Percentiles rank a stretch among this genome's conserved stretches.
Conservation (phyloP, 2,797 vertebrate species). For the Phaenicophaeus curvirostris region DNA sequence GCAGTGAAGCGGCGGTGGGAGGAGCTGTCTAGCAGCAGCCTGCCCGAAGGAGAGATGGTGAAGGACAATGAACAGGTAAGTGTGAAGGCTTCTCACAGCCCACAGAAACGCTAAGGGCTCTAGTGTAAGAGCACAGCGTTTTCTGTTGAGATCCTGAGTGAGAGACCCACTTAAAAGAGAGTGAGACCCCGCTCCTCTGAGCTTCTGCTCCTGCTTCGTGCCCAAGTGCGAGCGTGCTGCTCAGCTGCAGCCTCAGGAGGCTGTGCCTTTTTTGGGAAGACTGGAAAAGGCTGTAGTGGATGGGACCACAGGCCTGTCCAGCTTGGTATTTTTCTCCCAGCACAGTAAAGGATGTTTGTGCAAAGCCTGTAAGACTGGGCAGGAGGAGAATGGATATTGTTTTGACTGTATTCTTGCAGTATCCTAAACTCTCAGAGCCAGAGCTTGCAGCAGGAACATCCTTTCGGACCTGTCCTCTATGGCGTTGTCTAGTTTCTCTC, state of each 20-base stretch:
- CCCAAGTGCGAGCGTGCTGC: background rate
- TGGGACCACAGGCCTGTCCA: background rate
- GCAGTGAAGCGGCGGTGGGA: conserved; percentile 81
- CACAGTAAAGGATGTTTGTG: background rate
- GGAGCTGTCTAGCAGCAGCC: conserved; percentile 62
- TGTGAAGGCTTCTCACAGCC: background rate
- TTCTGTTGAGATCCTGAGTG: background rate
- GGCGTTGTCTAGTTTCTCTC: background rate
- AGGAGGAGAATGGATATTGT: background rate
- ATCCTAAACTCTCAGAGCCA: background rate
- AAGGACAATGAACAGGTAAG: conserved; percentile 92
- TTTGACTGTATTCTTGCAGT: background rate
- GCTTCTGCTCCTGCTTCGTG: background rate
- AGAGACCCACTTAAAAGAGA: background rate
- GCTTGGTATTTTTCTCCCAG: background rate
- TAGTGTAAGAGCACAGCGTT: background rate
- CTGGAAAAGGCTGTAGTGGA: background rate
- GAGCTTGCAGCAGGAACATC: background rate
- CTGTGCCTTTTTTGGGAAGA: background rate
- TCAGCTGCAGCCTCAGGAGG: background rate
- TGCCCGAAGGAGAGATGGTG: conserved; percentile 74
- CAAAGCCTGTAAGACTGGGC: background rate
- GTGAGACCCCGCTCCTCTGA: background rate
- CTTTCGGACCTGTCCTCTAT: background rate
- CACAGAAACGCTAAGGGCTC: background rate